Evolutionary conservation across 1,140 invertebrate species (phyloP), one percentile per base, ranked within the genome.

Genomic region (Nymphalis io): DNA sequence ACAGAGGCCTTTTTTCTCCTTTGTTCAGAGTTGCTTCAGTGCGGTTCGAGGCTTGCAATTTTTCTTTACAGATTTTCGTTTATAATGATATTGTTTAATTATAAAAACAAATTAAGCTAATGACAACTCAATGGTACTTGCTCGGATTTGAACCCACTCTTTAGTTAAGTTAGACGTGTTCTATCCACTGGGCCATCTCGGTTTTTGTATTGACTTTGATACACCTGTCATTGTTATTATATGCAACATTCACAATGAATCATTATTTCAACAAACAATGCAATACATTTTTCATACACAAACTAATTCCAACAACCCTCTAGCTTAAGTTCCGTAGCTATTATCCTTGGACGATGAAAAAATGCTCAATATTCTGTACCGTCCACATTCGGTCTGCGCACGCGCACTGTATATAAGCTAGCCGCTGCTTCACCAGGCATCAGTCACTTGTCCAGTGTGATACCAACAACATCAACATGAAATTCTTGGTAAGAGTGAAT

Each of bases 401-500:
- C 20, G 55, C 67, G 72, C 60, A 60, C 16, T 11, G 70, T 87
- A 87, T 87, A 84, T 73, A 87, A 85, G 70, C 78, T 13, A 42
- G 38, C 20, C 57, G 77, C 68, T 38, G 55, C 18, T 18, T 65
- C 62, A 59, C 42, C 55, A 57, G 63, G 67, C 81, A 87, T 84
- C 85, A 87, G 82, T 87, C 79, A 73, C 74, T 78, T 78, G 68
- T 60, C 68, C 60, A 78, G 73, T 77, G 78, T 74, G 68, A 61
- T 70, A 76, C 42, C 63, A 73, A 68, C 68, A 70, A 72, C 74
- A 63, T 64, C 83, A 83, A 78, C 79, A 87, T 87, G 85, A 87
- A 87, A 75, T 85, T 84, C 78, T 71, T 87, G 84, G 84, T 87
- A 82, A 87, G 84, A 58, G 51, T 27, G 33, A n/a, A 23, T 27